Percentiles rank a stretch among this genome's conserved stretches.
phyloP scores from a whole-genome alignment of 2,797 vertebrate genomes.

The Heterohyrax brucei region DNA sequence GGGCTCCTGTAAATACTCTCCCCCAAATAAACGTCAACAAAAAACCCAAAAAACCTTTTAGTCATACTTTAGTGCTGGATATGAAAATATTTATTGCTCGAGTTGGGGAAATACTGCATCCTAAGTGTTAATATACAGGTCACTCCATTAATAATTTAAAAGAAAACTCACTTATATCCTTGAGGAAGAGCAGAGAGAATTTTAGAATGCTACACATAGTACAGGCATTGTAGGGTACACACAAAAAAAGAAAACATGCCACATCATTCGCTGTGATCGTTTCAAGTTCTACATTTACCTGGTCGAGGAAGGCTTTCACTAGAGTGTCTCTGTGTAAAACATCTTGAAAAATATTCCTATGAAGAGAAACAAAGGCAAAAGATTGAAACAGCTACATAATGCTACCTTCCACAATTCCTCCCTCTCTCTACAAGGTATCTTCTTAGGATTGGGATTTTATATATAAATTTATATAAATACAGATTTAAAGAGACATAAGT shows the following conservation, averaged over 20 bases:
- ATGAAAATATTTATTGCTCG: conserved; percentile 41
- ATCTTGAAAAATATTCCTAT: conserved; percentile 98
- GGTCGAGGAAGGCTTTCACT: conserved; percentile 97
- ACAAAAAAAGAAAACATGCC: conserved; percentile 32
- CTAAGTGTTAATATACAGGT: conserved; percentile 35
- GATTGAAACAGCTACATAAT: conserved; percentile 69
- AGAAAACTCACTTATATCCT: conserved; percentile 61
- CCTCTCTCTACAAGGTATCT: conserved; percentile 1
- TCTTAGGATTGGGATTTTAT: background rate
- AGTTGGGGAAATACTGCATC: background rate
- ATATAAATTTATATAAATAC: conserved; percentile 46
- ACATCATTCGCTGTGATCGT: conserved; percentile 29
- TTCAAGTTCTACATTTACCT: conserved; percentile 92
- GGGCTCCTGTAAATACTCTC: background rate
- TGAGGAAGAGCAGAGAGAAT: conserved; percentile 55
- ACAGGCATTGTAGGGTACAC: background rate
- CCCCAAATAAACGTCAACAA: background rate
- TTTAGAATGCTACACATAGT: background rate
- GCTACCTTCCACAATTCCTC: conserved; percentile 47
- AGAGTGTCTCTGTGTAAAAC: conserved; percentile 96
- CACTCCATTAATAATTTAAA: conserved; percentile 59
- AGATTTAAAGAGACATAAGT: background rate
- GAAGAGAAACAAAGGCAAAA: conserved; percentile 76
- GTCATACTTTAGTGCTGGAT: conserved; percentile 1
- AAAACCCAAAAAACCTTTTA: background rate